These are phyloP conservation scores for Lepidotrigona ventralis DNA, from an alignment of 1,140 invertebrate species.

Conservation along the genomic window DNA sequence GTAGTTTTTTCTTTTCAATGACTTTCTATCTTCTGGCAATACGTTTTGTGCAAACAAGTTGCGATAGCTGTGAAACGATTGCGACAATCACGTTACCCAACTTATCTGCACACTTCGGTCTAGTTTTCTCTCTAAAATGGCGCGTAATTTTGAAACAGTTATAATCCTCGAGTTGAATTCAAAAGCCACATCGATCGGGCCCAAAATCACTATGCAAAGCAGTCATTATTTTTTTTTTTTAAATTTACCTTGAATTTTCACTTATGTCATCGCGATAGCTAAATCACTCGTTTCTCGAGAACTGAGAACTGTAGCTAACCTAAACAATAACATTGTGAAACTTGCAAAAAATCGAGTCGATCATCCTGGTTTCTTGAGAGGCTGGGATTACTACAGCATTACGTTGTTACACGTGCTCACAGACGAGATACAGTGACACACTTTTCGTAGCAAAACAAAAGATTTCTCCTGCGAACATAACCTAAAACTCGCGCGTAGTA, in stretches of 20 bases:
- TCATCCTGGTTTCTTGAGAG: too few species aligned
- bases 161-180: conserved; percentile 1
- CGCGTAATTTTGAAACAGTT: neutral
- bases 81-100: conserved; percentile 16
- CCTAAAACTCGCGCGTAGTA: conserved; percentile 4
- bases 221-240: too few species aligned
- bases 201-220: too few species aligned
- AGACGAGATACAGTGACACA: conserved; percentile 6
- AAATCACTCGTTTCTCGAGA: too few species aligned
- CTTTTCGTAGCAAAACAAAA: conserved; percentile 27
- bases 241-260: too few species aligned
- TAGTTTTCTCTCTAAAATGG: neutral
- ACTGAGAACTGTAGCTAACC: too few species aligned
- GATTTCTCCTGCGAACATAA: neutral
- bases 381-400: neutral
- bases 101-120: too few species aligned
- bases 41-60: neutral
- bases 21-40: neutral
- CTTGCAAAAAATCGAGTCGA: too few species aligned
- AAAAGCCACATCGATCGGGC: too few species aligned
- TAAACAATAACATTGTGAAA: too few species aligned
- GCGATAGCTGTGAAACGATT: neutral
- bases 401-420: neutral
- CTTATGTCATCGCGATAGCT: too few species aligned
- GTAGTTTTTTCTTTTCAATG: neutral